phyloP scores from a whole-genome alignment of 1,140 invertebrate species.

The Apis florea region DNA sequence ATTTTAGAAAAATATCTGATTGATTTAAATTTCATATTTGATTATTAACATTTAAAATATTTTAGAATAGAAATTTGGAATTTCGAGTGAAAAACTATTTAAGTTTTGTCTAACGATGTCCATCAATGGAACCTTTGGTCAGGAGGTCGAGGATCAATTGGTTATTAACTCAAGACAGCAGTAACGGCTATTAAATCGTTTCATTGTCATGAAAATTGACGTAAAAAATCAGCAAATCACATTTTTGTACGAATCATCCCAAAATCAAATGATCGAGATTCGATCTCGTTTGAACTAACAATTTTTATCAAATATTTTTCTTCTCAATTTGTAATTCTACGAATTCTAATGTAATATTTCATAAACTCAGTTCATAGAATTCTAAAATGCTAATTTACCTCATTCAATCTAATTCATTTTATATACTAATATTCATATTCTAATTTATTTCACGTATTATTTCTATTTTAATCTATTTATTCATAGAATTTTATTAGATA shows the following conservation, averaged over 20 bases:
- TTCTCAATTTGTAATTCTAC: neutral
- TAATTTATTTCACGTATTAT: neutral
- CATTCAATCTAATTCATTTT: neutral
- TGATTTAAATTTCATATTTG: neutral
- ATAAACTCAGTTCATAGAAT: neutral
- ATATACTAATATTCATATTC: neutral
- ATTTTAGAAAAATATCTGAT: neutral
- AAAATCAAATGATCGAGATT: neutral
- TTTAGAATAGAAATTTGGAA: neutral
- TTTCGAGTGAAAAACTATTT: slow-evolving; percentile 25
- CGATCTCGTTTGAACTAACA: too few relatives aligned
- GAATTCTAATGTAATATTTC: neutral
- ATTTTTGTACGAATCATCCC: neutral
- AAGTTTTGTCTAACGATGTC: slow-evolving; percentile 63
- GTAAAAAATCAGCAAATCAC: slow-evolving; percentile 30
- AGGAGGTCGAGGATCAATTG: slow-evolving; percentile 76
- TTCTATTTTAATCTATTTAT: neutral
- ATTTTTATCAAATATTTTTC: neutral
- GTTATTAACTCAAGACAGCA: slow-evolving; percentile 75
- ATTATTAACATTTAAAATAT: too few relatives aligned
- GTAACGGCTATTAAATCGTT: slow-evolving; percentile 64
- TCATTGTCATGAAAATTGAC: slow-evolving; percentile 61
- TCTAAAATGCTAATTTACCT: neutral
- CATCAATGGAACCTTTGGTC: slow-evolving; percentile 73
- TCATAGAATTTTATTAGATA: neutral